These are phyloP conservation scores for Adelges cooleyi DNA, from an alignment of 1,140 invertebrate genomes.

Conservation along the genomic window DNA sequence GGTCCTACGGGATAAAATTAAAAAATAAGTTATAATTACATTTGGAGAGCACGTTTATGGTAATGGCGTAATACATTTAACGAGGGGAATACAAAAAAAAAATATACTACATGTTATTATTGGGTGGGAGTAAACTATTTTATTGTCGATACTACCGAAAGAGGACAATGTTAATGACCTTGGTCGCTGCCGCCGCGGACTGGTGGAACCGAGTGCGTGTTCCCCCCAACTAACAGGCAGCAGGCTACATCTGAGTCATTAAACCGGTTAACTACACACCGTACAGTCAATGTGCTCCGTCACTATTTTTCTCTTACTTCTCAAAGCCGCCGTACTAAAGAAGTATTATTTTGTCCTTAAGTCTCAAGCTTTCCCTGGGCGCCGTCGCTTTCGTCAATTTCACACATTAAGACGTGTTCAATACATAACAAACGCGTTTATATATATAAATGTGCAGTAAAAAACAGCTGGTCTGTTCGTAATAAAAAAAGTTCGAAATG, in stretches of 20 bases:
- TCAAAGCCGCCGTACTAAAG: too few species aligned
- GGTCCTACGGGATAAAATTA: too few species aligned
- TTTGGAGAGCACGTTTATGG: not conserved
- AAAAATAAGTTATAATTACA: not conserved
- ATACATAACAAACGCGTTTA: too few species aligned
- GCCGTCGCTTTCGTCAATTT: too few species aligned
- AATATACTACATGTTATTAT: too few species aligned
- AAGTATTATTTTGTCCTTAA: too few species aligned
- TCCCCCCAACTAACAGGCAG: too few species aligned
- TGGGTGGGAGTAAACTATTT: slow-evolving; percentile 1
- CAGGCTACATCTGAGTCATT: slow-evolving; percentile 22
- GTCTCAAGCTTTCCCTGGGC: too few species aligned
- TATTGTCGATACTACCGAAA: slow-evolving; percentile 1
- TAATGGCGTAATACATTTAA: not conserved
- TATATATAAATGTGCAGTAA: too few species aligned
- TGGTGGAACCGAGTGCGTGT: not conserved
- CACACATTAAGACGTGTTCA: too few species aligned
- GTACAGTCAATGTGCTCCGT: not conserved
- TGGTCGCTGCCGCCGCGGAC: not conserved
- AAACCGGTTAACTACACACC: slow-evolving; percentile 15
- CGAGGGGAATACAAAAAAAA: not conserved
- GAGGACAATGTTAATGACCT: slow-evolving; percentile 22
- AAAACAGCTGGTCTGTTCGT: too few species aligned
- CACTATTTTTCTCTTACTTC: not conserved
- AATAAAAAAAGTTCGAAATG: slow-evolving; percentile 15